Percentiles rank a stretch among this genome's conserved stretches.
phyloP scores from a whole-genome alignment of 2,888 invertebrate genomes.

The Acanthosepion esculentum region DNA sequence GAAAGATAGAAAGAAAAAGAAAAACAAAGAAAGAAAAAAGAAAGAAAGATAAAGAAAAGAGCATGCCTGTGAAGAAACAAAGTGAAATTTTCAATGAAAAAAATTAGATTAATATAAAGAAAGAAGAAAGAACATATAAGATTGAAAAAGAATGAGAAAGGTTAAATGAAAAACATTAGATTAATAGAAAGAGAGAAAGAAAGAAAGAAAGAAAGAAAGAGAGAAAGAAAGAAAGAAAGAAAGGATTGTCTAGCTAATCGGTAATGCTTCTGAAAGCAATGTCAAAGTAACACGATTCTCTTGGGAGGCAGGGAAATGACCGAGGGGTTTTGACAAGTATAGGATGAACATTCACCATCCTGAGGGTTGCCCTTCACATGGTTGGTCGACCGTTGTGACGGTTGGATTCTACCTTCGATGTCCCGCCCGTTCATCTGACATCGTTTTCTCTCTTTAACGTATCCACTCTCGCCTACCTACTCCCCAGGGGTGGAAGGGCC shows the following conservation, averaged over 20 bases:
- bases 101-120: too few species aligned
- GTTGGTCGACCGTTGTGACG: neutral
- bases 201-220: neutral
- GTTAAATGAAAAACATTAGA: neutral
- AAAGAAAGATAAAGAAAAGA: too few species aligned
- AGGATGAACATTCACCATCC: neutral
- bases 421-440: slow-evolving; percentile 2
- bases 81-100: too few species aligned
- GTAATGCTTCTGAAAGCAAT: neutral
- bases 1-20: neutral
- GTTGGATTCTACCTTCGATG: neutral
- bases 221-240: neutral
- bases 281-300: neutral
- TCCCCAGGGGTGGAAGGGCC: neutral
- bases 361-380: neutral
- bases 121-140: too few species aligned
- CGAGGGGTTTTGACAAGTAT: neutral
- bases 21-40: too few species aligned
- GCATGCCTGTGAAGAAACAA: too few species aligned
- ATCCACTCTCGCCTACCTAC: neutral
- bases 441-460: neutral
- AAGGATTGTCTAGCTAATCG: neutral
- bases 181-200: neutral
- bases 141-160: neutral
- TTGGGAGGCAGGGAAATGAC: neutral